These are phyloP conservation scores for Cyrtorhinus lividipennis DNA, from an alignment of 1,140 invertebrate species.

Conservation along the genomic window DNA sequence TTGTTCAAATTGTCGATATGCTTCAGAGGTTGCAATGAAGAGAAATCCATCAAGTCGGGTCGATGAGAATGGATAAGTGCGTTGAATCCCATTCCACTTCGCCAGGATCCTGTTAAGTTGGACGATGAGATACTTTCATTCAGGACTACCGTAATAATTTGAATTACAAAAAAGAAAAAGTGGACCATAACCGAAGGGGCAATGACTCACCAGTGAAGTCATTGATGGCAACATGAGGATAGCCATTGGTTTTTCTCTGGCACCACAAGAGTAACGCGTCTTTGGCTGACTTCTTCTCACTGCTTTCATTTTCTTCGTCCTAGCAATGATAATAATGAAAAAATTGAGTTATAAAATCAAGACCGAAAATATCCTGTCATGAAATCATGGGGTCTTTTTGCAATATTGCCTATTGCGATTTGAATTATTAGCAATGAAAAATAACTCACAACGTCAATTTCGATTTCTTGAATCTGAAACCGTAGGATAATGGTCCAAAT, in stretches of 20 bases:
- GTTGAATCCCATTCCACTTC: slow-evolving; percentile 89
- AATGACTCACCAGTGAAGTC: slow-evolving; percentile 42
- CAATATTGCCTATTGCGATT: neutral
- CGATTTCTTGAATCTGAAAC: slow-evolving; percentile 97
- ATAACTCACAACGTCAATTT: slow-evolving; percentile 79
- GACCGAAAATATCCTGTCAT: no score
- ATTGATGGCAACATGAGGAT: slow-evolving; percentile 75
- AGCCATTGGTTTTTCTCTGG: slow-evolving; percentile 91
- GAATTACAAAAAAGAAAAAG: neutral
- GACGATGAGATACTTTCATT: slow-evolving; percentile 30
- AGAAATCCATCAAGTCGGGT: slow-evolving; percentile 83
- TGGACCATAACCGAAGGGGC: neutral
- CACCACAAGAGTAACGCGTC: slow-evolving; percentile 97
- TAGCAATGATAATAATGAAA: slow-evolving; percentile 30
- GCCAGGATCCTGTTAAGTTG: slow-evolving; percentile 67
- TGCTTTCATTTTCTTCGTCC: slow-evolving; percentile 95
- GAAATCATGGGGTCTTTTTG: no score
- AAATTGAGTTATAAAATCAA: slow-evolving; percentile 1
- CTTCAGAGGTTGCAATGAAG: slow-evolving; percentile 50
- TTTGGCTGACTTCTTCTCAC: slow-evolving; percentile 97
- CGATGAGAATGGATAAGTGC: slow-evolving; percentile 91
- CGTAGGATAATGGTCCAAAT: slow-evolving; percentile 98
- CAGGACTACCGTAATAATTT: neutral
- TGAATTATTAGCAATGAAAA: no score
- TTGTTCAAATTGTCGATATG: slow-evolving; percentile 89